Conservation (phyloP, 1,140 invertebrate genomes). For the Diachasmimorpha longicaudata region DNA sequence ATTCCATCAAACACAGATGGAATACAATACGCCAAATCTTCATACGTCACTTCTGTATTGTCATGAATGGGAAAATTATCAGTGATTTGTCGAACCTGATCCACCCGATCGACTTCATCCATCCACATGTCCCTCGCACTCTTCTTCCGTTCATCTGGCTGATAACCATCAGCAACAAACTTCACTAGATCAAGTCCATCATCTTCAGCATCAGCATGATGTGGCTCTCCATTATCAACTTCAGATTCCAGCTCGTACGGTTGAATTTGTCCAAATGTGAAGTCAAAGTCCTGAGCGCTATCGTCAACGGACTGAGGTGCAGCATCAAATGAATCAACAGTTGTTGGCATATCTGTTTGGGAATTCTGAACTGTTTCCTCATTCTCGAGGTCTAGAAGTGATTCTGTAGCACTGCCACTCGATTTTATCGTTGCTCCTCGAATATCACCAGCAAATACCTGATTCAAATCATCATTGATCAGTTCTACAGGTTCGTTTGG, state of each 20-base stretch:
- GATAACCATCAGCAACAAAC: background rate
- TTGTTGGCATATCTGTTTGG: background rate
- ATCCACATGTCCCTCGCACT: constrained; percentile 14
- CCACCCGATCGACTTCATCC: background rate
- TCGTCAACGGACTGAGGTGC: background rate
- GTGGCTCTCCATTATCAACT: background rate
- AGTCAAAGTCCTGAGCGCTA: background rate
- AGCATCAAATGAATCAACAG: background rate
- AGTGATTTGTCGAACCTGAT: constrained; percentile 31
- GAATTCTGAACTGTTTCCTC: background rate
- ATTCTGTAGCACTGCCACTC: background rate
- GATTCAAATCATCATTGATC: background rate
- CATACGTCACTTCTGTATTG: background rate
- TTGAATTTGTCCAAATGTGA: background rate
- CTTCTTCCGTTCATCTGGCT: background rate
- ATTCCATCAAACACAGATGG: background rate
- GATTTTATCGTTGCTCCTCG: background rate
- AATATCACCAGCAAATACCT: background rate
- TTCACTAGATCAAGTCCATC: background rate
- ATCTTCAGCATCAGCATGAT: background rate
- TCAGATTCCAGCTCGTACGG: background rate
- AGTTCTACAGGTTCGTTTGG: background rate
- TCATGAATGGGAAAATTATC: constrained; percentile 29
- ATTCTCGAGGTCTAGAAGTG: background rate
- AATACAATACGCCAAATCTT: background rate